phyloP scores from a whole-genome alignment of 1,140 invertebrate species.

The Aricia agestis region DNA sequence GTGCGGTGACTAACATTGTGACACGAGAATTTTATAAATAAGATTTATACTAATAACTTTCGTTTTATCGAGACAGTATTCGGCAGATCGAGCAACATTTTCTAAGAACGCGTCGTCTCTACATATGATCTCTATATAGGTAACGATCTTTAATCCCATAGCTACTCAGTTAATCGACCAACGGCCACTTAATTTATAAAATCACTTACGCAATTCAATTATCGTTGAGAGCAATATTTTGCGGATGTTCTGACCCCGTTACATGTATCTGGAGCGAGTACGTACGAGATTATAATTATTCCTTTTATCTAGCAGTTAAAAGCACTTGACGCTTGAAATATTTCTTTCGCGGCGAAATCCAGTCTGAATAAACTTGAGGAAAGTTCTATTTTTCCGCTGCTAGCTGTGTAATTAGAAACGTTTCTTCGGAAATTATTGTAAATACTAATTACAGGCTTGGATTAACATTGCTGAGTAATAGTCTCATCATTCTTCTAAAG shows the following conservation, averaged over 20 bases:
- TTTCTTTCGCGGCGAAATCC: background rate
- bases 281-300: conserved; percentile 8
- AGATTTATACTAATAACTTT: no score
- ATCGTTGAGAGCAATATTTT: background rate
- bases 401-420: background rate
- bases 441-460: no score
- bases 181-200: conserved; percentile 7
- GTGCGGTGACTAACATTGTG: no score
- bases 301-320: background rate
- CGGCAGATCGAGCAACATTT: no score
- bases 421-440: background rate
- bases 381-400: background rate
- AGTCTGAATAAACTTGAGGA: background rate
- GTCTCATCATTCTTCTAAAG: no score
- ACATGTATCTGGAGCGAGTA: conserved; percentile 4
- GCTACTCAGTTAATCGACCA: background rate
- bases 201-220: conserved; percentile 14
- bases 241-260: conserved; percentile 5
- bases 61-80: no score
- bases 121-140: no score
- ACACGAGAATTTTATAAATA: no score
- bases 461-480: no score
- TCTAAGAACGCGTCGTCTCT: no score
- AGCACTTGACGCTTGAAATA: background rate
- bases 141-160: no score